Evolutionary conservation across 2,113 vertebrate species (phyloP), one percentile per base, ranked within the genome.

Genomic region (Suricata suricatta): DNA sequence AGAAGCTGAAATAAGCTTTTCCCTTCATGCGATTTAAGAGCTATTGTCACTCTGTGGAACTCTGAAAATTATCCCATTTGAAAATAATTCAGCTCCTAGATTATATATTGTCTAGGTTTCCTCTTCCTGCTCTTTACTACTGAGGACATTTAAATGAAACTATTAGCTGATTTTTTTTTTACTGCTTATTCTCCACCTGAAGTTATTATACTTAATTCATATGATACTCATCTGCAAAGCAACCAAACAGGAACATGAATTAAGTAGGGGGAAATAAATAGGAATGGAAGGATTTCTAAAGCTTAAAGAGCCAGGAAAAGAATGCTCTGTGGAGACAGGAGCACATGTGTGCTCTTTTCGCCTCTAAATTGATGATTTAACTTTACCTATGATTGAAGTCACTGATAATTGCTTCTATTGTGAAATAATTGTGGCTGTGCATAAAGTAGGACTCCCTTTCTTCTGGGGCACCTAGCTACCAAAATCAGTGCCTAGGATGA

Each of bases 21-120:
- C 71, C 21, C 89, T 94, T 94, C 11, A 0, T 97, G 54, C 91
- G 92, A 98, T 97, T 97, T 96, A 93, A 96, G 90, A 96, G 84
- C 96, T 94, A 97, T 89, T 98, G 95, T 98, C 90, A 98, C 92
- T 97, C 74, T 63, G 69, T 97, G 92, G 92, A 97, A 96, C 81
- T 98, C 88, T 83, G 96, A 47, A 97, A 97, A 98, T 96, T 93
- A 97, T 98, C 97, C 90, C 90, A 97, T 97, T 97, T 60, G 79
- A 97, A 97, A 97, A 97, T 97, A 97, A 97, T 96, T 97, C 93
- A 85, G 92, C 52, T 93, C 74, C 96, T 96, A 96, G 93, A 98
- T 97, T 97, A 96, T 93, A 97, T 90, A 98, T 98, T 97, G 94
- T 98, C 81, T 98, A 92, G 50, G 88, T 85, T 97, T 98, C 96